These are phyloP conservation scores for Caenorhabditis sp. DNA, from an alignment of 2,888 invertebrate genomes.

Conservation along the genomic window DNA sequence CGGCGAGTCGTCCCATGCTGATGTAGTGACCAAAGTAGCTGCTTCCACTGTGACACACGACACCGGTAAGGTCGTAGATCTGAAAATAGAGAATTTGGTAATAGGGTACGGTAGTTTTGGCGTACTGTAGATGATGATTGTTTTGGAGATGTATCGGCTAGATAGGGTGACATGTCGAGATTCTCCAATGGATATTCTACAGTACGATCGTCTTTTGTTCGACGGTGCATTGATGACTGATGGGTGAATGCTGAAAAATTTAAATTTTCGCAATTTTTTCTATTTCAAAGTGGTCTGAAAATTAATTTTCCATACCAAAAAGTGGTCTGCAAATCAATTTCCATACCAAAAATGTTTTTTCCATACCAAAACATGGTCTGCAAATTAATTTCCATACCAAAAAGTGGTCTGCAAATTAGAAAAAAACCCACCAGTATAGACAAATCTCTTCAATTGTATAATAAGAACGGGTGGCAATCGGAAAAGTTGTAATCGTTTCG, in stretches of 20 bases:
- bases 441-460: slow-evolving; percentile 72
- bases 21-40: slow-evolving; percentile 74
- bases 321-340: neutral
- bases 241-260: slow-evolving; percentile 39
- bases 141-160: slow-evolving; percentile 54
- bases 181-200: slow-evolving; percentile 66
- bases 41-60: slow-evolving; percentile 72
- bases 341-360: neutral
- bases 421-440: slow-evolving; percentile 68
- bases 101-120: no score
- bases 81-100: slow-evolving; percentile 19
- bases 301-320: neutral
- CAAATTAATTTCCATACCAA: no score
- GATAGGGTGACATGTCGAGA: slow-evolving; percentile 55
- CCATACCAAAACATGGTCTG: no score
- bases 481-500: slow-evolving; percentile 71
- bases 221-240: slow-evolving; percentile 45
- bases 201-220: slow-evolving; percentile 57
- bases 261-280: neutral
- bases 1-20: slow-evolving; percentile 72
- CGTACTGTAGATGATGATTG: slow-evolving; percentile 46
- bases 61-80: slow-evolving; percentile 74
- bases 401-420: no score
- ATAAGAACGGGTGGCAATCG: slow-evolving; percentile 71
- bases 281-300: neutral